Conservation (phyloP, 92 coral and sea anemone species). For the Scolanthus callimorphus region DNA sequence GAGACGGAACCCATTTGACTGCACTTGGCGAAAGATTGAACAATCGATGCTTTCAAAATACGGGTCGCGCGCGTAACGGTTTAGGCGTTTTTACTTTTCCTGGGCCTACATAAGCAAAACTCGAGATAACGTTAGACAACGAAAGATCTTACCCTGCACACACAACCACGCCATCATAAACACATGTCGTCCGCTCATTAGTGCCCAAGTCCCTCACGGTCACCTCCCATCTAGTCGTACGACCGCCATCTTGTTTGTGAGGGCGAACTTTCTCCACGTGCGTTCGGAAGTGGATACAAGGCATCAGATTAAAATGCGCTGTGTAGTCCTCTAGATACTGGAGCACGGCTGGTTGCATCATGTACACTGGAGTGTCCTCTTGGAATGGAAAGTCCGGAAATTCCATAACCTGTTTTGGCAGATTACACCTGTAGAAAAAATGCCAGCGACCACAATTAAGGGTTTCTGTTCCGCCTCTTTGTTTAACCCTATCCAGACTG, state of each 20-base stretch:
- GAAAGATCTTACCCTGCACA: slow-evolving; percentile 74
- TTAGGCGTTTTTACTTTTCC: too few relatives aligned
- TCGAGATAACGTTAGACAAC: too few relatives aligned
- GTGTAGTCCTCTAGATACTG: slow-evolving; percentile 54
- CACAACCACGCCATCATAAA: slow-evolving; percentile 53
- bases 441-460: background rate
- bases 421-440: slow-evolving; percentile 52
- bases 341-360: slow-evolving; percentile 30
- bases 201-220: slow-evolving; percentile 23
- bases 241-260: too few relatives aligned
- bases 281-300: slow-evolving; percentile 39
- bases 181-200: slow-evolving; percentile 8
- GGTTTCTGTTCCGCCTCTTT: too few relatives aligned
- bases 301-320: slow-evolving; percentile 36
- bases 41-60: too few relatives aligned
- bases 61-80: too few relatives aligned
- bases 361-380: slow-evolving; percentile 35
- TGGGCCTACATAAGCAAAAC: too few relatives aligned
- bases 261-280: slow-evolving; percentile 48
- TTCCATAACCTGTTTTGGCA: slow-evolving; percentile 65
- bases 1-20: too few relatives aligned
- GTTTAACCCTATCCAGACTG: too few relatives aligned
- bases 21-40: too few relatives aligned
- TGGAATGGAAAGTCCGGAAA: slow-evolving; percentile 71
- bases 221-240: slow-evolving; percentile 56